Conservation (phyloP, 2,113 vertebrate genomes). For the Ictalurus furcatus region DNA sequence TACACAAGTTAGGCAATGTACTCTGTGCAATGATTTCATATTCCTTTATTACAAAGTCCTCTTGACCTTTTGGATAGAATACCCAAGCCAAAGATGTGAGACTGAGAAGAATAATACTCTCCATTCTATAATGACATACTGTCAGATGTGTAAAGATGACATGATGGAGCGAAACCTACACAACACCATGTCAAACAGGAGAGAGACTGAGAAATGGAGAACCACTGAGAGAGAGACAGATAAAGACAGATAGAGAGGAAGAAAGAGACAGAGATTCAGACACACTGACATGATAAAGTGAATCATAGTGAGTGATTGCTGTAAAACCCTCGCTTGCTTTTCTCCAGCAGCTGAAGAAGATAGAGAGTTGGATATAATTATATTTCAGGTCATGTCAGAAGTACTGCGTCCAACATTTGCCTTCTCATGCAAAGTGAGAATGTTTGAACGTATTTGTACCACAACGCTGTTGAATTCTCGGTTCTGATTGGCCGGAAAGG, state of each 20-base stretch:
- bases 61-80: slow-evolving; percentile 17
- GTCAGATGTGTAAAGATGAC: slow-evolving; percentile 52
- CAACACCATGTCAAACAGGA: slow-evolving; percentile 4
- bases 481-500: not conserved
- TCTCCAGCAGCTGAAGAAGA: not conserved
- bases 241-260: not conserved
- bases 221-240: slow-evolving; percentile 3
- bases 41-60: slow-evolving; percentile 1
- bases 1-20: not conserved
- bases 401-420: not conserved
- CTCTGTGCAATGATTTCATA: not conserved
- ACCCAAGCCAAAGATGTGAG: slow-evolving; percentile 31
- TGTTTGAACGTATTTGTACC: not conserved
- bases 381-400: not conserved
- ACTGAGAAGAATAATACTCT: slow-evolving; percentile 56
- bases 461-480: not conserved
- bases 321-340: not conserved
- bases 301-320: slow-evolving; percentile 10
- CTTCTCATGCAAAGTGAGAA: not conserved
- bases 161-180: not conserved
- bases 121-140: slow-evolving; percentile 48
- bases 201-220: slow-evolving; percentile 9
- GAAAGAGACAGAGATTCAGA: not conserved
- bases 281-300: not conserved
- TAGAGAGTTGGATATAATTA: not conserved